Conservation (phyloP, 2,888 invertebrate genomes). For the Dendrolimus houi region DNA sequence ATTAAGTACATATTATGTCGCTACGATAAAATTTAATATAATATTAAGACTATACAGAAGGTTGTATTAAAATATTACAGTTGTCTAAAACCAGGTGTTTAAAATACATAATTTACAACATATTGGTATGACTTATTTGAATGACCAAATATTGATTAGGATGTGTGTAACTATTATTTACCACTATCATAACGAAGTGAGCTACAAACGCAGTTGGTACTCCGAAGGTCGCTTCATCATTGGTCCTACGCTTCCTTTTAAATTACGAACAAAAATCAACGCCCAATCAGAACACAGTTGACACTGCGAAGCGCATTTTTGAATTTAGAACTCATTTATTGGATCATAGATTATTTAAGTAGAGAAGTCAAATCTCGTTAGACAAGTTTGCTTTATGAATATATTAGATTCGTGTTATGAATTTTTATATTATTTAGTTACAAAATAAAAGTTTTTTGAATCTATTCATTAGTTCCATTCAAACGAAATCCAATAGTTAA, state of each 20-base stretch:
- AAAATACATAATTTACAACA: background rate
- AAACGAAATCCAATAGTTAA: background rate
- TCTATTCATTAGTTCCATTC: background rate
- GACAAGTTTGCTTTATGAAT: conserved; percentile 2
- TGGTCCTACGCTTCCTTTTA: conserved; percentile 27
- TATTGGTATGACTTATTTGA: background rate
- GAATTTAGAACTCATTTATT: conserved; percentile 21
- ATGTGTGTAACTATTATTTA: background rate
- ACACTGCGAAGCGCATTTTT: conserved; percentile 23
- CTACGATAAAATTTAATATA: no score
- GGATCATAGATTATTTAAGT: conserved; percentile 15
- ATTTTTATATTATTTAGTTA: conserved; percentile 1
- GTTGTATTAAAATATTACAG: background rate
- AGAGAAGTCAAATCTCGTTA: conserved; percentile 9
- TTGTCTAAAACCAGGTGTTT: background rate
- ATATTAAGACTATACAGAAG: background rate
- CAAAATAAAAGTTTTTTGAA: conserved; percentile 8
- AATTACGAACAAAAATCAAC: conserved; percentile 17
- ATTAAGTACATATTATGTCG: no score
- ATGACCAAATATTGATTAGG: background rate
- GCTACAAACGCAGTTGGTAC: conserved; percentile 15
- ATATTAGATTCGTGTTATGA: background rate
- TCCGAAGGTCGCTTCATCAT: conserved; percentile 31
- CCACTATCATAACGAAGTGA: conserved; percentile 5
- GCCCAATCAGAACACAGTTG: conserved; percentile 22